Conservation (phyloP, 2,797 vertebrate genomes). For the Dermochelys coriacea region DNA sequence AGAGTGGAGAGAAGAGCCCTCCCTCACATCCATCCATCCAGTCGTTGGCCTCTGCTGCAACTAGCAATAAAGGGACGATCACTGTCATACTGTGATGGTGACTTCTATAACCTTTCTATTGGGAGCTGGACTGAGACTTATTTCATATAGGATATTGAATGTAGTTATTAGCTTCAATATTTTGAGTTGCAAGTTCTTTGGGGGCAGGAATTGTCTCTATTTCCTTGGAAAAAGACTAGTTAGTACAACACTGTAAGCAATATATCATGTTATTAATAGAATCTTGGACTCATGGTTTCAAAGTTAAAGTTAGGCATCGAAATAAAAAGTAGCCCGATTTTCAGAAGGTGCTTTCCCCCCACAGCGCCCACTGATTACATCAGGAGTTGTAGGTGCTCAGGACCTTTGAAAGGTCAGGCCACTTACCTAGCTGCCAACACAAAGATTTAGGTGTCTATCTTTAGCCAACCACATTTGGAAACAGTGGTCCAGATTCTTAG, state of each 20-base stretch:
- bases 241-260: fast-evolving
- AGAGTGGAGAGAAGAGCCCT: background rate
- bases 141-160: background rate
- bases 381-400: fast-evolving
- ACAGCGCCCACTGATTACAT: fast-evolving
- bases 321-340: background rate
- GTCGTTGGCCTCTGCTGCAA: background rate
- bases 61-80: background rate
- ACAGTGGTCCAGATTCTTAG: fast-evolving
- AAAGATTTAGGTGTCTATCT: fast-evolving
- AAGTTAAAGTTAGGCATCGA: background rate
- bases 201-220: background rate
- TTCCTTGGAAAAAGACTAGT: too few relatives aligned
- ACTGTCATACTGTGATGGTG: background rate
- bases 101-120: background rate
- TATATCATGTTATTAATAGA: fast-evolving
- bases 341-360: background rate
- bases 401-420: background rate
- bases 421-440: background rate
- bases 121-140: background rate
- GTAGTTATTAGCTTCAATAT: background rate
- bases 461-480: fast-evolving
- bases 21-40: background rate
- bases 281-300: background rate
- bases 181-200: background rate